phyloP scores from a whole-genome alignment of 2,113 vertebrate genomes.

The Xenopus laevis region DNA sequence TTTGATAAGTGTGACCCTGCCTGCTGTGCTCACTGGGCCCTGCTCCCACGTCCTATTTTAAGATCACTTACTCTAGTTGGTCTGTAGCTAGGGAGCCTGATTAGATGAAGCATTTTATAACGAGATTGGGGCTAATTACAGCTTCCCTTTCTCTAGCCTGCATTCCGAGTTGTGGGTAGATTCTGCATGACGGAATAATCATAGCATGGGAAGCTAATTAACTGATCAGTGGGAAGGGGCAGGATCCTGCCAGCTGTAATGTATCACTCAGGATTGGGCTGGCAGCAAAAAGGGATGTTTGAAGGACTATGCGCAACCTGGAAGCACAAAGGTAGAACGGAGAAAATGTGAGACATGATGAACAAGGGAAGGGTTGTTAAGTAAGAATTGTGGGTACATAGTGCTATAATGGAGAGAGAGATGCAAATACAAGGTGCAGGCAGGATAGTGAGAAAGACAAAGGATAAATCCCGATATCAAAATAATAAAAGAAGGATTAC shows the following conservation, averaged over 20 bases:
- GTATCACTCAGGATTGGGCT: slow-evolving; percentile 38
- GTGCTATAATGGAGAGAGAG: no score
- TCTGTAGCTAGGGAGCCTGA: slow-evolving; percentile 64
- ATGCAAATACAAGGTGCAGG: no score
- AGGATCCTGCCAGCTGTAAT: slow-evolving; percentile 56
- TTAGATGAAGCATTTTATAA: slow-evolving; percentile 73
- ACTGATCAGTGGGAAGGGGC: slow-evolving; percentile 56
- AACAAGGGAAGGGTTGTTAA: background rate
- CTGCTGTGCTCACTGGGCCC: slow-evolving; percentile 14
- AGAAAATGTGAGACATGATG: background rate
- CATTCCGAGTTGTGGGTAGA: slow-evolving; percentile 60
- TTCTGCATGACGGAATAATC: slow-evolving; percentile 64
- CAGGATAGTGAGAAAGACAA: background rate
- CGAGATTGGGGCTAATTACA: slow-evolving; percentile 83
- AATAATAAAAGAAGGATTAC: background rate
- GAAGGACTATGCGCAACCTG: background rate
- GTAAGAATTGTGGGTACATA: background rate
- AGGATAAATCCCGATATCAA: background rate
- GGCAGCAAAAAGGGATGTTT: slow-evolving; percentile 10
- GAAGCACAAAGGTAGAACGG: background rate
- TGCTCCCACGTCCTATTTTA: slow-evolving; percentile 52
- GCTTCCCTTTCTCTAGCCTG: slow-evolving; percentile 66
- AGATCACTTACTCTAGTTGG: slow-evolving; percentile 54
- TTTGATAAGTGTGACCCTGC: slow-evolving; percentile 14
- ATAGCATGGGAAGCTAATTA: slow-evolving; percentile 66